Conservation (phyloP, 2,888 invertebrate species). For the Proisotoma minuta region DNA sequence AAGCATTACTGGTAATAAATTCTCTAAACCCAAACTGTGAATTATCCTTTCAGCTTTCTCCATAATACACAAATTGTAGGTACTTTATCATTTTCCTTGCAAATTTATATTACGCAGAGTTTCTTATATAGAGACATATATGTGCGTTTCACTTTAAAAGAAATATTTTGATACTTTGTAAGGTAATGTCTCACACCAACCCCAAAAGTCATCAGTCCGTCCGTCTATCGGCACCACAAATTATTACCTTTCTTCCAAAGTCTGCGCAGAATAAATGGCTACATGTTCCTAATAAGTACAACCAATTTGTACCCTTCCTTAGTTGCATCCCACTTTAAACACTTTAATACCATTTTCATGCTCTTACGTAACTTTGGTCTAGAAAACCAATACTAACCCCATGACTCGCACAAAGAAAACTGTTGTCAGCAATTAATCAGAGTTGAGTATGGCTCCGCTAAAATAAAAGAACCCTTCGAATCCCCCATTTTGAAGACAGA, state of each 20-base stretch:
- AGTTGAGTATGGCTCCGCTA: not conserved
- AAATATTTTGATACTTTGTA: too few relatives aligned
- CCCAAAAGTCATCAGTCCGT: conserved; percentile 8
- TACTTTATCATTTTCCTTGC: not conserved
- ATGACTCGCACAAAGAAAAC: not conserved
- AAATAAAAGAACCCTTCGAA: not conserved
- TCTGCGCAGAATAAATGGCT: conserved; percentile 36
- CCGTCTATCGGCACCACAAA: conserved; percentile 26
- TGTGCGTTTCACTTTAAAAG: too few relatives aligned
- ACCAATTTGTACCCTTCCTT: conserved; percentile 15
- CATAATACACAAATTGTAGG: not conserved
- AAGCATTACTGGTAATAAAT: conserved; percentile 12
- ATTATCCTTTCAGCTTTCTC: conserved; percentile 19
- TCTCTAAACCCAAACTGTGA: conserved; percentile 1
- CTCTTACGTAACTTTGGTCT: not conserved
- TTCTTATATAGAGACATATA: too few relatives aligned
- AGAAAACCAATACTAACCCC: conserved; percentile 9
- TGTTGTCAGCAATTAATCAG: conserved; percentile 15
- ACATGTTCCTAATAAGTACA: conserved; percentile 15
- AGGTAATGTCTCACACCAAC: not conserved
- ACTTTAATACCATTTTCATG: conserved; percentile 8
- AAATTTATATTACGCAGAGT: not conserved
- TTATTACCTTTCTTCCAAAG: conserved; percentile 30
- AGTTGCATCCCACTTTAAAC: conserved; percentile 14
- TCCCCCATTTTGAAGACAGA: not conserved